These are phyloP conservation scores for Synergus laeviventris DNA, from an alignment of 2,888 invertebrate species.

Conservation along the genomic window DNA sequence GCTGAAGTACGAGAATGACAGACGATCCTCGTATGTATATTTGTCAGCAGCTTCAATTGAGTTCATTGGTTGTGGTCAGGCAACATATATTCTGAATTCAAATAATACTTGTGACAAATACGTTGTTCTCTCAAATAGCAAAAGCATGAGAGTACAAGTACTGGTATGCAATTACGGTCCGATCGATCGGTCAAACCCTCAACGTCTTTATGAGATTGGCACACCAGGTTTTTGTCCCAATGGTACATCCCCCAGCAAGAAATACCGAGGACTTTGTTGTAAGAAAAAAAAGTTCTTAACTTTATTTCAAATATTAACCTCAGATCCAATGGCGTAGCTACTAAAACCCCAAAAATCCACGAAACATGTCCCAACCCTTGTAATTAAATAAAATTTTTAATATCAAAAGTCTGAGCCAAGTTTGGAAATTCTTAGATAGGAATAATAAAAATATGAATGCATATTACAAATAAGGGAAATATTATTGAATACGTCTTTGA, in stretches of 20 bases:
- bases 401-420: too few relatives aligned
- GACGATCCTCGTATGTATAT: conserved; percentile 47
- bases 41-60: conserved; percentile 51
- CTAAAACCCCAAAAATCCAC: neutral
- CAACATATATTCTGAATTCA: conserved; percentile 60
- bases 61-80: conserved; percentile 59
- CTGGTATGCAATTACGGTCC: conserved; percentile 73
- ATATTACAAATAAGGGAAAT: too few relatives aligned
- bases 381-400: neutral
- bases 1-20: neutral
- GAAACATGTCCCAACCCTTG: neutral
- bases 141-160: conserved; percentile 62
- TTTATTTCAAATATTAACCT: neutral
- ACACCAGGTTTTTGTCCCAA: conserved; percentile 60
- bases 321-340: neutral
- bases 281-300: conserved; percentile 44
- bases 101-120: conserved; percentile 48
- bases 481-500: too few relatives aligned
- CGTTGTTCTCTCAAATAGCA: conserved; percentile 24
- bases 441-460: too few relatives aligned
- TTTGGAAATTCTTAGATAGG: too few relatives aligned
- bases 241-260: conserved; percentile 58
- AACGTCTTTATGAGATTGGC: conserved; percentile 65
- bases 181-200: conserved; percentile 64
- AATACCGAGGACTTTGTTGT: conserved; percentile 61